These are phyloP conservation scores for Chrysolina haemoptera DNA, from an alignment of 2,888 invertebrate genomes.

Conservation along the genomic window DNA sequence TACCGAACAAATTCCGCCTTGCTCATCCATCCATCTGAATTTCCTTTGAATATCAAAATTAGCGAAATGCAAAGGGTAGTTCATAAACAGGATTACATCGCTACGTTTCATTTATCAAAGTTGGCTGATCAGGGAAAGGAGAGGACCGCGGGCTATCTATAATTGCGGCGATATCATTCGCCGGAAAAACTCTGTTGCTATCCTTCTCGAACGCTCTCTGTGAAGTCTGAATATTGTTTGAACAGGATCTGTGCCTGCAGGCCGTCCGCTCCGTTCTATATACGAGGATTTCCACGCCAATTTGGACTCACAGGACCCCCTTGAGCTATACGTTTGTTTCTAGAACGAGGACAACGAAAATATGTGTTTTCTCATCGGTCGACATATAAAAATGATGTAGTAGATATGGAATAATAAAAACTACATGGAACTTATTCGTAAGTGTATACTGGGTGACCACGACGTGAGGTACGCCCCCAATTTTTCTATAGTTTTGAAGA, in stretches of 20 bases:
- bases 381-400: not conserved
- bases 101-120: constrained; percentile 54
- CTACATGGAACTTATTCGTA: no score
- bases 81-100: constrained; percentile 48
- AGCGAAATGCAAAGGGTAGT: constrained; percentile 45
- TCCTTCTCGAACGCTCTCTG: constrained; percentile 16
- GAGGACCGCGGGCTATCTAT: constrained; percentile 47
- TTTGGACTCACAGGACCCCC: constrained; percentile 10
- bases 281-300: constrained; percentile 15
- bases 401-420: no score
- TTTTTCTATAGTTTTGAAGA: no score
- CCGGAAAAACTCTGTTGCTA: constrained; percentile 37
- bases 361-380: not conserved
- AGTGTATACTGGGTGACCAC: no score
- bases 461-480: no score
- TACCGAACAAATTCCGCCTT: not conserved
- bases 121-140: constrained; percentile 49
- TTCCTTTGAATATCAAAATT: constrained; percentile 44
- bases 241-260: constrained; percentile 32
- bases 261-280: constrained; percentile 6
- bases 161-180: constrained; percentile 54
- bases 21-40: constrained; percentile 13
- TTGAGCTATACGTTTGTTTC: constrained; percentile 9
- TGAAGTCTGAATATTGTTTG: constrained; percentile 31
- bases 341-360: constrained; percentile 1